Evolutionary conservation across 1,140 invertebrate genomes (phyloP).

Genomic region (Idris sp.): DNA sequence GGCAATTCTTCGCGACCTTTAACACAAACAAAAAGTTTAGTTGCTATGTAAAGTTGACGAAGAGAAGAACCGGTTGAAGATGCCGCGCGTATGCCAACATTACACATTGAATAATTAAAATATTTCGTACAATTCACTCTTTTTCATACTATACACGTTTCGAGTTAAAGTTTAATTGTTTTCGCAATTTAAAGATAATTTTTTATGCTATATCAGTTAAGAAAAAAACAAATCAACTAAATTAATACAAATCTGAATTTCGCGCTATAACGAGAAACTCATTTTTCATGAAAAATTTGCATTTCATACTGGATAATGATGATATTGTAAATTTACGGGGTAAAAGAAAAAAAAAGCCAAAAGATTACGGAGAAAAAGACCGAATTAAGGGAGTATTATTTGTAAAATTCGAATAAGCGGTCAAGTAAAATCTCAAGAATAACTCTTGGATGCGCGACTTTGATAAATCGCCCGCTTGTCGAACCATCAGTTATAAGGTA

Average conservation of each 20-base stretch:
- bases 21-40: slow-evolving; percentile 23
- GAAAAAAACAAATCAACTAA: too few species aligned
- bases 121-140: slow-evolving; percentile 41
- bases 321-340: slow-evolving; percentile 3
- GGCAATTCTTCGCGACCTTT: slow-evolving; percentile 36
- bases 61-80: slow-evolving; percentile 40
- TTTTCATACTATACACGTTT: slow-evolving; percentile 24
- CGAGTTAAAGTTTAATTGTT: slow-evolving; percentile 38
- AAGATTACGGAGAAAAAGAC: background rate
- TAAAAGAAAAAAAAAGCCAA: slow-evolving; percentile 1
- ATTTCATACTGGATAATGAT: background rate
- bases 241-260: too few species aligned
- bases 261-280: too few species aligned
- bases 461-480: slow-evolving; percentile 55
- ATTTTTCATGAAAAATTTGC: background rate
- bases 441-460: slow-evolving; percentile 50
- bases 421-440: slow-evolving; percentile 41
- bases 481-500: slow-evolving; percentile 43
- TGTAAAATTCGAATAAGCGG: slow-evolving; percentile 54
- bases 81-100: slow-evolving; percentile 22
- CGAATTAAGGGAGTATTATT: slow-evolving; percentile 19
- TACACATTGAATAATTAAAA: slow-evolving; percentile 49
- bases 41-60: slow-evolving; percentile 15
- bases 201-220: too few species aligned
- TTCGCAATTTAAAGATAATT: slow-evolving; percentile 4